Evolutionary conservation across 2,888 invertebrate species (phyloP), one percentile per base, ranked within the genome.

Genomic region (Helobdella robusta): DNA sequence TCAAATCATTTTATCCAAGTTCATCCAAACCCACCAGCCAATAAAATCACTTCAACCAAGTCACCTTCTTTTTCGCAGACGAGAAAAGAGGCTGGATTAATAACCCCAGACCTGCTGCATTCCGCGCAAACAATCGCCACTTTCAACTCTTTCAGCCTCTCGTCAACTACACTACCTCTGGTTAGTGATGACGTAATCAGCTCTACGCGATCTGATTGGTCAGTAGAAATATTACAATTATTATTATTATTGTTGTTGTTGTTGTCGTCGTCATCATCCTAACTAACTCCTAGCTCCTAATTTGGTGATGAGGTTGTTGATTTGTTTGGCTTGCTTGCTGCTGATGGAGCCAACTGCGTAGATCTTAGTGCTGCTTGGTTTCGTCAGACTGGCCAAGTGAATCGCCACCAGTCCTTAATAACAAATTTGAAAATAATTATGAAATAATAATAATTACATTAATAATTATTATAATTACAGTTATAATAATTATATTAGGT

Each of bases 361-460:
- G 18, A 77, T 72, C 44, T 70, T 71, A 23, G 73, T 70, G 32
- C 72, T 70, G 15, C 72, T 70, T 11, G 69, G 59, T 28, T 70
- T 67, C 66, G 75, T 73, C 18, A 78, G 73, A 67, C 76, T 76
- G 64, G 76, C 74, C 48, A 78, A 65, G 67, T 78, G 78, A 1
- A 74, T 75, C 1, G 75, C 73, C 48, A 73, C 74, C 62, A 76
- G 67, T 1, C 75, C 77, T 6, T 75, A 74, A 15, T 76, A 76
- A 0, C 73, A n/a, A n/a, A n/a, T n/a, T n/a, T n/a, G 69, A n/a
- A 40, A 40, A 40, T 40, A 40, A 15, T n/a, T 40, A 40, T 40
- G 11, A 40, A n/a, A 40, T 40, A 40, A 40, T 40, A 40, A 40
- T 40, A 40, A n/a, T n/a, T n/a, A n/a, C n/a, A n/a, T n/a, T n/a